A percentile compares a stretch with the other conserved stretches of the same genome.
phyloP scores from a whole-genome alignment of 2,797 vertebrate genomes.

The Onychomys leucogaster region DNA sequence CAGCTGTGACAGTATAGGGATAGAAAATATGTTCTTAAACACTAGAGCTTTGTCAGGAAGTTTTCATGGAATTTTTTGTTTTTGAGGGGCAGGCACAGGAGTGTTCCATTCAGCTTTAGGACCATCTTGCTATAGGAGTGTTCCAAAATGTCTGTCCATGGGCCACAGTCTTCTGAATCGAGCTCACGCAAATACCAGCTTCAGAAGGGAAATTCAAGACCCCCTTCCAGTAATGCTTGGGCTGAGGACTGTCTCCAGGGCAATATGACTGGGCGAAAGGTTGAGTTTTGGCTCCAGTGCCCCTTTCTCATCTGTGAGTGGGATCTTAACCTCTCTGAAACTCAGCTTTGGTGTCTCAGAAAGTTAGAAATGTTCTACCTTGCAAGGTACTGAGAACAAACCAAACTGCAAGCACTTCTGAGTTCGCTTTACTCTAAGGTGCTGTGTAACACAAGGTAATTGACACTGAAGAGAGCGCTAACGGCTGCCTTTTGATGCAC shows the following conservation, averaged over 20 bases:
- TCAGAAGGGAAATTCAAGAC: constrained; percentile 17
- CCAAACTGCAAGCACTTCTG: neutral
- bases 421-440: neutral
- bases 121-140: neutral
- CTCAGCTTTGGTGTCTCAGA: neutral
- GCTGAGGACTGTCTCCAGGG: neutral
- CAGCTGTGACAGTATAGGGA: neutral
- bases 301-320: neutral
- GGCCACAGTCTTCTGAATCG: neutral
- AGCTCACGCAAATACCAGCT: neutral
- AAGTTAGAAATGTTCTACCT: neutral
- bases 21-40: neutral
- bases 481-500: constrained; percentile 14
- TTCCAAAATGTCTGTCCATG: neutral
- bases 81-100: neutral
- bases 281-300: neutral
- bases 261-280: neutral
- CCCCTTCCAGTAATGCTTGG: neutral
- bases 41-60: neutral
- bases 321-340: neutral
- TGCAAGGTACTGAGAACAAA: neutral
- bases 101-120: neutral
- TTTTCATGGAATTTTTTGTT: neutral
- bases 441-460: neutral
- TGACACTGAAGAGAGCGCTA: neutral